Evolutionary conservation across 2,888 invertebrate species (phyloP), one percentile per base, ranked within the genome.

Genomic region (Mongoloraphidia duomilia): DNA sequence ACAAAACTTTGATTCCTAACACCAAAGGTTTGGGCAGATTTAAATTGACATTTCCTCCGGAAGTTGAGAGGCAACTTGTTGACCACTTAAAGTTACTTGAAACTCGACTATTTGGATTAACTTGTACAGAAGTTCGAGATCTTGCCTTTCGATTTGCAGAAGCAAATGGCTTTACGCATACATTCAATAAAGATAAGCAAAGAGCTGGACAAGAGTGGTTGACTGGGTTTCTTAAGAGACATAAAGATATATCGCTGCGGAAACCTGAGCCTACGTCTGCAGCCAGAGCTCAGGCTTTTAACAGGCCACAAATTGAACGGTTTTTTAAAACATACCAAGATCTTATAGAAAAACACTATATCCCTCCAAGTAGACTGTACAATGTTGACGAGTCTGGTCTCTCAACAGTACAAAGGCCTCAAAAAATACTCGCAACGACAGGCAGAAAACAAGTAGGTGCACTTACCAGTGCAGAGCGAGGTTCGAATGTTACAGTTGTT

Each of bases 351-450:
- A 48, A 44, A 34, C 38, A 33, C 14, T 42, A 47, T 34, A 49
- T 49, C n/a, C 42, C 44, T 33, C 44, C 44, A n/a, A 47, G 33
- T 40, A 46, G 35, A 40, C 17, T 67, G 43, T 66, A 60, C 49
- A 66, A 66, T 53, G 50, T 63, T 34, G 66, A 68, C 55, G 66
- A 70, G 56, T 63, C 65, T 26, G 64, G 61, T 0, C 50, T 67
- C 6, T 61, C 64, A 17, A 69, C 66, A 4, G 67, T 68, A 2
- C 65, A 65, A 46, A 63, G 57, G 49, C 59, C 62, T n/a, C 51
- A 57, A 26, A 63, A 61, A 54, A 58, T 65, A 47, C 49, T 65
- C 51, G 61, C 65, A 36, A 46, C 53, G 36, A 66, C 58, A 50
- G 65, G 65, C 6, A 52, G 58, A 35, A 68, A 67, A 47, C 65